phyloP scores from a whole-genome alignment of 1,140 invertebrate species.

The Camponotus pennsylvanicus region DNA sequence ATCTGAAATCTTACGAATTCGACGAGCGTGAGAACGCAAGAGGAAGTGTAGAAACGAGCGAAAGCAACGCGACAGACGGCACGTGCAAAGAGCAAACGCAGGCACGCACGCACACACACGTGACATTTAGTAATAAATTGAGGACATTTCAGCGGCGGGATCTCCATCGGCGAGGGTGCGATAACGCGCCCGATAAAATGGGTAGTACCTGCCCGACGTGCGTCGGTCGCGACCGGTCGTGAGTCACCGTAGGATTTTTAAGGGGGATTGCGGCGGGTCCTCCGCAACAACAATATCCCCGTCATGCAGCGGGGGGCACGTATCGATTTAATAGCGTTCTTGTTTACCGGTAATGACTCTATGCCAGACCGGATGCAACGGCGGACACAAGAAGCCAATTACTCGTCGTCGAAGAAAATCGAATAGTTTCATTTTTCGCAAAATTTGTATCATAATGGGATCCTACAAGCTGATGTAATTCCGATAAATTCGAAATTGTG shows the following conservation, averaged over 20 bases:
- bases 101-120: conserved; percentile 30
- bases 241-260: conserved; percentile 76
- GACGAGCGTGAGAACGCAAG: conserved; percentile 42
- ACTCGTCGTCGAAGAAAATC: not conserved
- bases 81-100: conserved; percentile 28
- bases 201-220: conserved; percentile 63
- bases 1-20: conserved; percentile 7
- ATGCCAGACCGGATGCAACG: conserved; percentile 34
- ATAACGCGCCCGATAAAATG: conserved; percentile 73
- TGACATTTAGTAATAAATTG: conserved; percentile 56
- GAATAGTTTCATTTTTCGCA: not conserved
- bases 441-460: not conserved
- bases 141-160: conserved; percentile 31
- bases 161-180: conserved; percentile 62
- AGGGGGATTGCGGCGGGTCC: conserved; percentile 39
- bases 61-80: conserved; percentile 23
- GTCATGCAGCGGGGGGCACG: conserved; percentile 36
- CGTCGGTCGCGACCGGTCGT: conserved; percentile 43
- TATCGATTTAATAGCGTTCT: conserved; percentile 80
- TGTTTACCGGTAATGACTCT: conserved; percentile 77
- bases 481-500: not conserved
- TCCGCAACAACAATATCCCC: conserved; percentile 65
- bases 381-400: conserved; percentile 35
- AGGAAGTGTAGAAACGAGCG: not conserved
- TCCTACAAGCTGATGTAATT: not conserved